A percentile compares a stretch with the other conserved stretches of the same genome.
phyloP scores from a whole-genome alignment of 2,888 invertebrate genomes.

The Morinoia aosen region DNA sequence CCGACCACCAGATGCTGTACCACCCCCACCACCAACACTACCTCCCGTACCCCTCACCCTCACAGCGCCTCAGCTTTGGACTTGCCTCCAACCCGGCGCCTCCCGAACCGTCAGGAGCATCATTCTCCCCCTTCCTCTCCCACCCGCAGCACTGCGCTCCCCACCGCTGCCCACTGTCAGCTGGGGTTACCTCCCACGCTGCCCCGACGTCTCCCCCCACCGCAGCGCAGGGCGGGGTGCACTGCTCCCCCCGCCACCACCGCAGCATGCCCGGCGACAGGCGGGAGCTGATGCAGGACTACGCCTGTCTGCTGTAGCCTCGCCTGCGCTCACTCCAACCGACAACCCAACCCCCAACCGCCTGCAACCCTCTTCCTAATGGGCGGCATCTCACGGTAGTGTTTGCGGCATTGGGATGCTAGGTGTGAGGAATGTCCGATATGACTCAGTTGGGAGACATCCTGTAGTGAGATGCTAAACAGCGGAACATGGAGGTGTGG shows the following conservation, averaged over 20 bases:
- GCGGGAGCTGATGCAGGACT: conserved; percentile 22
- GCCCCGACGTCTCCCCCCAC: no score
- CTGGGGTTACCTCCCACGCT: background rate
- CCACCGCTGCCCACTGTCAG: background rate
- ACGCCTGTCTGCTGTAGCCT: conserved; percentile 15
- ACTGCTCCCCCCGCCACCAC: conserved; percentile 43
- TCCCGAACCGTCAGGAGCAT: background rate
- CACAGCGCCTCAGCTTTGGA: background rate
- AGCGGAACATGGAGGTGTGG: no score
- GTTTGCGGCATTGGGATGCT: no score
- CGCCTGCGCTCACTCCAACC: background rate
- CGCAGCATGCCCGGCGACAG: conserved; percentile 45
- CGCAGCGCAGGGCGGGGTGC: background rate
- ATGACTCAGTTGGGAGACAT: no score
- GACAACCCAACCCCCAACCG: no score
- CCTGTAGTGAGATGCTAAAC: no score
- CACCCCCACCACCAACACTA: background rate
- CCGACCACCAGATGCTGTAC: background rate
- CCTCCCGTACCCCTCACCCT: background rate
- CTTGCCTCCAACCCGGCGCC: background rate
- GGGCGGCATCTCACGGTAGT: no score
- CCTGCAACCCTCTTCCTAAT: no score
- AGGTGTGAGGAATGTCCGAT: no score
- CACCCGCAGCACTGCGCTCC: conserved; percentile 7
- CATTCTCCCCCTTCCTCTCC: background rate